These are phyloP conservation scores for Rhizoglyphus robini DNA, from an alignment of 1,140 invertebrate species.

Conservation along the genomic window DNA sequence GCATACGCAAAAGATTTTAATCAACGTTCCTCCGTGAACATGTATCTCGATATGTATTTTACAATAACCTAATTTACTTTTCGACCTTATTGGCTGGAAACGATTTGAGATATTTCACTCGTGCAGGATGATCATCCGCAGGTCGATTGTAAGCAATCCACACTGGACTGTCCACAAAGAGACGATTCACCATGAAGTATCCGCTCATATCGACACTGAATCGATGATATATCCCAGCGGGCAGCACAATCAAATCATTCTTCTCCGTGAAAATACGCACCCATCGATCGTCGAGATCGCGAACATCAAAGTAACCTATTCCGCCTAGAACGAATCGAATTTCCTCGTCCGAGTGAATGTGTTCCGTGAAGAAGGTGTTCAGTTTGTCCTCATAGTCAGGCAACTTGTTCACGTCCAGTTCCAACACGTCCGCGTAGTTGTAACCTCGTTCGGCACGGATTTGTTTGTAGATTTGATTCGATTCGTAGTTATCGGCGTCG, in stretches of 20 bases:
- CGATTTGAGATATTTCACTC: slow-evolving; percentile 29
- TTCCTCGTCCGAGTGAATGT: slow-evolving; percentile 94
- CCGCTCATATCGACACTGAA: slow-evolving; percentile 96
- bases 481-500: slow-evolving; percentile 30
- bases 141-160: slow-evolving; percentile 81
- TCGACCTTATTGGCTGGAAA: too few species aligned
- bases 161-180: slow-evolving; percentile 80
- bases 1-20: too few species aligned
- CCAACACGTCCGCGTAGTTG: slow-evolving; percentile 74
- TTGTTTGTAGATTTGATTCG: slow-evolving; percentile 49
- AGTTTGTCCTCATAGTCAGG: slow-evolving; percentile 79
- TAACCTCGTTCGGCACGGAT: slow-evolving; percentile 66
- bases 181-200: slow-evolving; percentile 71
- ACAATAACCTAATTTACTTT: too few species aligned
- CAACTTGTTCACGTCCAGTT: slow-evolving; percentile 62
- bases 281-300: slow-evolving; percentile 77
- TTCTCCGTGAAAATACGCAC: slow-evolving; percentile 68
- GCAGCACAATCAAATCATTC: slow-evolving; percentile 82
- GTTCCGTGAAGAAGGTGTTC: slow-evolving; percentile 79
- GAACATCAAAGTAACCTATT: slow-evolving; percentile 90
- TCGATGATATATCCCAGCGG: slow-evolving; percentile 91
- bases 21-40: too few species aligned
- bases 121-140: slow-evolving; percentile 62
- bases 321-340: slow-evolving; percentile 73
- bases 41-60: too few species aligned